Evolutionary conservation across 2,797 vertebrate genomes (phyloP).

Genomic region (Spea hammondii): DNA sequence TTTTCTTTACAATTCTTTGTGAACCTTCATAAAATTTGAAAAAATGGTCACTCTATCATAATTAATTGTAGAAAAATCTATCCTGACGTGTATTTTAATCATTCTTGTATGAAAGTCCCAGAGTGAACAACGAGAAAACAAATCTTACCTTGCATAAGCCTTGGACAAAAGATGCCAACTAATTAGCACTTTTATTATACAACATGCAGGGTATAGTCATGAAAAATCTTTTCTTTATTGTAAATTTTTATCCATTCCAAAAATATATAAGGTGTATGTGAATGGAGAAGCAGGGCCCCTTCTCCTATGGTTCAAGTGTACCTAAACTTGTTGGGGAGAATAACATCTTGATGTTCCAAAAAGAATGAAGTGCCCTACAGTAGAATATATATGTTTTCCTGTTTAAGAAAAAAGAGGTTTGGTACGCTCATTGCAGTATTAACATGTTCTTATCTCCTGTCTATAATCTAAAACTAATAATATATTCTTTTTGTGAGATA

Average conservation of each 20-base stretch:
- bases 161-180: slow-evolving; percentile 25
- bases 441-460: background rate
- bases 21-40: slow-evolving; percentile 14
- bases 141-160: slow-evolving; percentile 27
- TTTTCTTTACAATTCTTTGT: slow-evolving; percentile 5
- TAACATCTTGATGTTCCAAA: background rate
- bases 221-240: slow-evolving; percentile 27
- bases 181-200: slow-evolving; percentile 32
- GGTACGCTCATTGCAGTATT: background rate
- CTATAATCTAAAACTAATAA: slow-evolving; percentile 25
- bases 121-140: slow-evolving; percentile 20
- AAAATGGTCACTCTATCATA: slow-evolving; percentile 27
- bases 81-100: slow-evolving; percentile 40
- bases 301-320: too few species aligned
- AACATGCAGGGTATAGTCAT: slow-evolving; percentile 2
- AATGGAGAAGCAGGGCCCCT: background rate
- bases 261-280: slow-evolving; percentile 6
- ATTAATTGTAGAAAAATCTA: slow-evolving; percentile 38
- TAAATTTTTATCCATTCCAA: slow-evolving; percentile 1
- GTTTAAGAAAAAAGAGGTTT: too few species aligned
- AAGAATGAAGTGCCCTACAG: background rate
- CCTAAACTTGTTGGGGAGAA: too few species aligned
- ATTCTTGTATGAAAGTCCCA: slow-evolving; percentile 28
- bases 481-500: slow-evolving; percentile 27
- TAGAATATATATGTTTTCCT: too few species aligned